These are phyloP conservation scores for Spilarctia lutea DNA, from an alignment of 2,888 invertebrate species.

Conservation along the genomic window DNA sequence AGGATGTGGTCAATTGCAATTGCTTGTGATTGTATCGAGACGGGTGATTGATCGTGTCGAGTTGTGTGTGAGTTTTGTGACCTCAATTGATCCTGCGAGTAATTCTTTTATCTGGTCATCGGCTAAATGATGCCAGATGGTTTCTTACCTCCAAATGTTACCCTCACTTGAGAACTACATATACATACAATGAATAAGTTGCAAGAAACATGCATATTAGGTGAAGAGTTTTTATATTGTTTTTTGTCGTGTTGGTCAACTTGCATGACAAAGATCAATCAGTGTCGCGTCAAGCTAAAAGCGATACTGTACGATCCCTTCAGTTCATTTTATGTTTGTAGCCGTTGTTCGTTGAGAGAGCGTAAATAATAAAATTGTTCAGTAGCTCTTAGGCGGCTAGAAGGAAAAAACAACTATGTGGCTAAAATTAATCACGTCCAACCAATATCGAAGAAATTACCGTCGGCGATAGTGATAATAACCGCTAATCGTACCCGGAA, in stretches of 20 bases:
- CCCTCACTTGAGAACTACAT: not conserved
- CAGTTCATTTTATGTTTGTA: conserved; percentile 12
- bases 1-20: conserved; percentile 53
- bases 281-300: not conserved
- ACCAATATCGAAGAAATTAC: conserved; percentile 25
- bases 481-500: conserved; percentile 25
- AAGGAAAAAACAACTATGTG: conserved; percentile 7
- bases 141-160: conserved; percentile 17
- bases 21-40: conserved; percentile 54
- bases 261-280: not conserved
- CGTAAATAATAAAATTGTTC: conserved; percentile 16
- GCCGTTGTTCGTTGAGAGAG: not conserved
- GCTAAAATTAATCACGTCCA: conserved; percentile 18
- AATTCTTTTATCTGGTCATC: conserved; percentile 26
- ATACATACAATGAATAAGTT: not conserved
- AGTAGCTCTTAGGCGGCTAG: conserved; percentile 22
- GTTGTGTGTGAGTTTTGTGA: conserved; percentile 34
- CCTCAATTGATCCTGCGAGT: conserved; percentile 27
- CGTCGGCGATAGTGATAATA: conserved; percentile 14
- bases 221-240: not conserved
- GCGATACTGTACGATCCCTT: not conserved
- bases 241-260: not conserved
- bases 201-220: not conserved
- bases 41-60: conserved; percentile 48
- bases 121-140: conserved; percentile 14